phyloP scores from a whole-genome alignment of 2,888 invertebrate genomes.

The Amblyteles armatorius region DNA sequence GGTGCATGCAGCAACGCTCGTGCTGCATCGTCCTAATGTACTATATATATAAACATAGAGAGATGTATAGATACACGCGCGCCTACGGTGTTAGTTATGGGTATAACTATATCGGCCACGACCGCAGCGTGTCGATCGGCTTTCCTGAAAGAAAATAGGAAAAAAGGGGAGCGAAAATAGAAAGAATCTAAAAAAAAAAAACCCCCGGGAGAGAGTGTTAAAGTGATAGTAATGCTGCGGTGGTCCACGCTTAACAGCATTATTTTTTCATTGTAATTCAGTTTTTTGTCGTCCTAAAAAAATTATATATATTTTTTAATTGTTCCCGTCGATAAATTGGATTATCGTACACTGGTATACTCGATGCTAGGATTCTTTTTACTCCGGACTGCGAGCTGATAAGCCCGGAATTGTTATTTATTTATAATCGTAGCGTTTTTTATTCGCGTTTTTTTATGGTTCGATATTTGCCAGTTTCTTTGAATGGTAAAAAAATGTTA shows the following conservation, averaged over 20 bases:
- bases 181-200: neutral
- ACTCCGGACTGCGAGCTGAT: no score
- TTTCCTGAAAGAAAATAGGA: slow-evolving; percentile 37
- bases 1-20: slow-evolving; percentile 31
- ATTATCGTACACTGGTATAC: no score
- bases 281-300: neutral
- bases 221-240: neutral
- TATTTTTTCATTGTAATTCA: neutral
- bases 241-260: neutral
- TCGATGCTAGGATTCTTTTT: neutral
- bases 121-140: slow-evolving; percentile 34
- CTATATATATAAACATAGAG: neutral
- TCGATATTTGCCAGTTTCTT: neutral
- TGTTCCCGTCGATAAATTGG: neutral
- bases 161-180: neutral
- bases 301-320: neutral
- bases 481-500: neutral
- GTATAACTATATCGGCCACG: slow-evolving; percentile 9
- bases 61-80: neutral
- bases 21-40: slow-evolving; percentile 25
- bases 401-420: no score
- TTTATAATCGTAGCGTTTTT: no score
- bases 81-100: neutral
- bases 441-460: neutral
- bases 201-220: neutral